Evolutionary conservation across 2,797 vertebrate species (phyloP), one percentile per base, ranked within the genome.

Genomic region (Forpus xanthops): DNA sequence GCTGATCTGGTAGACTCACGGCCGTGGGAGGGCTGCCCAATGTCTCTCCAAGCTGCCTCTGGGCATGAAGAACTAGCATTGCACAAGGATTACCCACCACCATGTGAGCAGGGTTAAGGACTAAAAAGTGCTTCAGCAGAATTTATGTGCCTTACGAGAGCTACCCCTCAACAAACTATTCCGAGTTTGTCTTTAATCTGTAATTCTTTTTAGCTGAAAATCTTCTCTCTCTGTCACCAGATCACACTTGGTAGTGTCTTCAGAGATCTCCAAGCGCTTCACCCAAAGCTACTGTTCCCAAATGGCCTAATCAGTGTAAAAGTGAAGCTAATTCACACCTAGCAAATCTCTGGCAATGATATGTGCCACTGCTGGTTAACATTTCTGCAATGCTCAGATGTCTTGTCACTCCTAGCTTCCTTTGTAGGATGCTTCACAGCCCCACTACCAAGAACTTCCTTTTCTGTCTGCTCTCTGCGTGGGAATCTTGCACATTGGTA

Each of bases 91-190:
- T 74, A 11, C 25, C 55, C 33, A 70, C 8, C 20, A 12, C 12
- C 0, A 0, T 44, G 15, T 52, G 47, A 82, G n/a, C 1, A 1
- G n/a, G 19, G 20, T 27, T 60, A 52, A 30, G 10, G 9, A 49
- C 19, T 31, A n/a, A 31, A 50, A 67, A 62, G 79, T 10, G 6
- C 19, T 44, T 42, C 24, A 56, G 74, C 7, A 84, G 60, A 64
- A 76, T 33, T 58, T 75, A 18, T 58, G 21, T 49, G 17, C 15
- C 6, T 2, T 37, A 44, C 35, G 23, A 82, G 60, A 70, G 6
- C 8, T 71, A 31, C 18, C 12, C 31, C 60, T 50, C 9, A 50
- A 33, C 16, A 53, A 50, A 58, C 8, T 8, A 31, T 23, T 64
- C 8, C 11, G 12, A n/a, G 16, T 58, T 93, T 85, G 12, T 27